phyloP scores from a whole-genome alignment of 2,797 vertebrate genomes.

The Limosa lapponica region DNA sequence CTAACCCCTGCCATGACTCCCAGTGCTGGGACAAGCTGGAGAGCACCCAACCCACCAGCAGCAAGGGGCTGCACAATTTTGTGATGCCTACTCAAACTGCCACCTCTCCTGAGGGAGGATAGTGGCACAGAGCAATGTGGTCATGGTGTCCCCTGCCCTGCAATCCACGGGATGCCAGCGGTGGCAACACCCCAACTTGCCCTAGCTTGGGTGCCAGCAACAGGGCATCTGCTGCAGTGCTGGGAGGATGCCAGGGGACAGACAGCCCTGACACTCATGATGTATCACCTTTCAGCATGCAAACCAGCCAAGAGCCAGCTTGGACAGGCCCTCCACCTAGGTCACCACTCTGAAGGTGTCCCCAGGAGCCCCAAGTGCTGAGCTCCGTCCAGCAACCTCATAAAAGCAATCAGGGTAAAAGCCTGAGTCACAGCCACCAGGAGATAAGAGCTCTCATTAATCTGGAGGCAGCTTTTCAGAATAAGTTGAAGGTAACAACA shows the following conservation, averaged over 20 bases:
- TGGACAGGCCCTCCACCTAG: rapidly evolving
- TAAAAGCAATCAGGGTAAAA: conserved; percentile 12
- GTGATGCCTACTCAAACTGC: neutral
- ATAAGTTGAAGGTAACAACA: neutral
- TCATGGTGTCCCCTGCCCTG: neutral
- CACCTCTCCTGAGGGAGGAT: neutral
- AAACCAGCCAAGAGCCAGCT: neutral
- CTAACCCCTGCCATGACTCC: rapidly evolving
- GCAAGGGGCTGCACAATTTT: neutral
- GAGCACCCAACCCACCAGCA: neutral
- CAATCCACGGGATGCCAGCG: rapidly evolving
- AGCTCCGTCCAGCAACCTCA: neutral
- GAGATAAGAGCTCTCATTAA: neutral
- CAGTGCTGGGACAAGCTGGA: neutral
- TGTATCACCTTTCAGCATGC: neutral
- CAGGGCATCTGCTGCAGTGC: neutral
- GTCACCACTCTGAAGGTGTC: rapidly evolving
- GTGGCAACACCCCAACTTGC: neutral
- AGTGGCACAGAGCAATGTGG: rapidly evolving
- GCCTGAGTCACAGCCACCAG: conserved; percentile 17
- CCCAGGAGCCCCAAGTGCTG: neutral
- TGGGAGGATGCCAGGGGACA: neutral
- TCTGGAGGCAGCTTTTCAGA: neutral
- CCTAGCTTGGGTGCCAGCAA: neutral
- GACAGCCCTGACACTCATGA: rapidly evolving